Evolutionary conservation across 2,113 vertebrate genomes (phyloP).

Genomic region (Paedocypris sp.): DNA sequence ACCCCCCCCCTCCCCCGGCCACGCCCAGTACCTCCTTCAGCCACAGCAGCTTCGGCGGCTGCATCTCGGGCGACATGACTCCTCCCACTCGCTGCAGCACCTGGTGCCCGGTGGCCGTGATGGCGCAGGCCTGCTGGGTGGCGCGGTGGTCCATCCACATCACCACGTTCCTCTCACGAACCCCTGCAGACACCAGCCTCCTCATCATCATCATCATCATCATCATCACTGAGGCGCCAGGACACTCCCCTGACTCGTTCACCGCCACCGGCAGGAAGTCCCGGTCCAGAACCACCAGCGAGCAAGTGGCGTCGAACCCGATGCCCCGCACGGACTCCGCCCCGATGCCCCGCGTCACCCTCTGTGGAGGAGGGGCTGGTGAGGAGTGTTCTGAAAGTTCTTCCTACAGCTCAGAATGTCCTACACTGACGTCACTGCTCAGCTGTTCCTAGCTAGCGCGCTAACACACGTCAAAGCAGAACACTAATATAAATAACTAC

Average conservation of each 20-base stretch:
- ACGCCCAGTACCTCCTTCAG: slow-evolving; percentile 80
- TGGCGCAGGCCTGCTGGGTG: slow-evolving; percentile 67
- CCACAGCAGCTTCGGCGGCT: slow-evolving; percentile 93
- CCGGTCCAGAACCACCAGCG: slow-evolving; percentile 82
- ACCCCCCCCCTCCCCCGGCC: too few relatives aligned
- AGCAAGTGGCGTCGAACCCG: slow-evolving; percentile 92
- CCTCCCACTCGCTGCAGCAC: slow-evolving; percentile 76
- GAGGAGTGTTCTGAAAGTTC: too few relatives aligned
- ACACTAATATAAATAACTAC: too few relatives aligned
- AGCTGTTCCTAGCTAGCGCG: too few relatives aligned
- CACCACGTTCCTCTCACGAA: slow-evolving; percentile 69
- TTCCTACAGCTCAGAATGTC: too few relatives aligned
- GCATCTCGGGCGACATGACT: slow-evolving; percentile 94
- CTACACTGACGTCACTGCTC: too few relatives aligned
- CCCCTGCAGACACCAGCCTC: too few relatives aligned
- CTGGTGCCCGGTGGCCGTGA: slow-evolving; percentile 68
- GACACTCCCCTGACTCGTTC: slow-evolving; percentile 72
- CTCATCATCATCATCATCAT: too few relatives aligned
- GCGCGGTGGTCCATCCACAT: slow-evolving; percentile 99
- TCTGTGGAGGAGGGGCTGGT: too few relatives aligned
- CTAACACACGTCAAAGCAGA: too few relatives aligned
- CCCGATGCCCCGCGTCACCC: slow-evolving; percentile 60
- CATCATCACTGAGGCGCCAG: too few relatives aligned
- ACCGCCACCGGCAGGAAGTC: slow-evolving; percentile 75
- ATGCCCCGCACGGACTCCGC: slow-evolving; percentile 67